Conservation (phyloP, 2,113 vertebrate species). For the Menura novaehollandiae region DNA sequence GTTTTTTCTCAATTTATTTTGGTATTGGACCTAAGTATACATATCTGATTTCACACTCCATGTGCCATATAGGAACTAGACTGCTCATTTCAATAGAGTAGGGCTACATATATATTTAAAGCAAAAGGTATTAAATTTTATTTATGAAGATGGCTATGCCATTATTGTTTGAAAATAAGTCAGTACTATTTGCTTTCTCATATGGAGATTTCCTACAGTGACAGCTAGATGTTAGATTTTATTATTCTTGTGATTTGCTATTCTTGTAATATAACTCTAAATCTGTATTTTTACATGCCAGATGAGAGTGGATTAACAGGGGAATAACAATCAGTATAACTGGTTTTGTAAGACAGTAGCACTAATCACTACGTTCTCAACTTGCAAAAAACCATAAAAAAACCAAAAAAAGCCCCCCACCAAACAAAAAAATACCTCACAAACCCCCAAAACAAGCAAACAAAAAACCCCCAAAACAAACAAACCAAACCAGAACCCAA, state of each 20-base stretch:
- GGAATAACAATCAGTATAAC: neutral
- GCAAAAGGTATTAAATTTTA: neutral
- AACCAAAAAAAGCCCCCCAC: no score
- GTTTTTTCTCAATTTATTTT: neutral
- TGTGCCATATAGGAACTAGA: neutral
- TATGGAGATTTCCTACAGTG: neutral
- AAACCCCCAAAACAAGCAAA: neutral
- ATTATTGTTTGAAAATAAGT: neutral
- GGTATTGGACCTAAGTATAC: neutral
- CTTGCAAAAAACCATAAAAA: neutral
- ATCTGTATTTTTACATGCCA: neutral
- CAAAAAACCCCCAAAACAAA: neutral
- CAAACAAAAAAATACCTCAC: neutral
- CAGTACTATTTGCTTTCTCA: neutral
- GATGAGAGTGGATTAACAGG: neutral
- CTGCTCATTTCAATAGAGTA: neutral
- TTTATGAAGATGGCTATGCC: neutral
- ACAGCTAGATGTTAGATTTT: neutral
- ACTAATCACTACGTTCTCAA: neutral
- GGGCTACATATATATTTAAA: neutral
- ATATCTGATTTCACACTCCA: neutral
- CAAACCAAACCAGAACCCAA: neutral
- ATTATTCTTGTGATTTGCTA: neutral
- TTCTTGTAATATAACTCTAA: neutral
- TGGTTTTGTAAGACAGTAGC: neutral